Evolutionary conservation across 2,113 vertebrate genomes (phyloP), one percentile per base, ranked within the genome.

Genomic region (Tympanuchus pallidicinctus): DNA sequence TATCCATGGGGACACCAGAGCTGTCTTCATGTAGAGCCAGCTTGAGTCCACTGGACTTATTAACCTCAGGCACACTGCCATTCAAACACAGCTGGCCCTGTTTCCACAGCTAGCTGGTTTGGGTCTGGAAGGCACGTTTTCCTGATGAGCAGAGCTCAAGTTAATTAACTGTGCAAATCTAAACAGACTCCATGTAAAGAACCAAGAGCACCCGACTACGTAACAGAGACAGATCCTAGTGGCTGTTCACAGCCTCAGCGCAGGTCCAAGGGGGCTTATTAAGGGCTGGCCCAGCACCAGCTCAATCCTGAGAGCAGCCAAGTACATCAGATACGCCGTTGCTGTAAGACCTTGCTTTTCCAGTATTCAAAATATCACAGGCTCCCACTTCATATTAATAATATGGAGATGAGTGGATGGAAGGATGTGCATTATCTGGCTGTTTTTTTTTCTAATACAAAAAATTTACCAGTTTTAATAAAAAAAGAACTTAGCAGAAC

Each of bases 31-130:
- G 0, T 19, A 63, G 36, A 78, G 45, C 61, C 67, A 85, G 85
- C 22, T 17, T 8, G 12, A 87, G 74, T 4, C 57, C 0, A 0
- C 18, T 7, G 30, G 64, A 25, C 61, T 38, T 7, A 1, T 40
- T 21, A 48, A 48, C 42, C 4, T 0, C 73, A 74, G n/a, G 64
- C 69, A 74, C 5, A 0, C 28, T n/a, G 74, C 71, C 22, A 36
- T 50, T 43, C 70, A 63, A 78, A 2, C 1, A 6, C 54, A 73
- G 66, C 59, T 48, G 0, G 32, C 28, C 60, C 63, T 0, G 0
- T 8, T 79, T 36, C 71, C 90, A 72, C 86, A 70, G 54, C 48
- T 43, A 73, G 32, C 43, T 45, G 19, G 8, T 28, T 25, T 38
- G 24, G 6, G 30, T 21, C 76, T 74, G 48, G 54, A 82, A 87